Conservation (phyloP, 2,888 invertebrate genomes). For the Crossocerus cetratus region DNA sequence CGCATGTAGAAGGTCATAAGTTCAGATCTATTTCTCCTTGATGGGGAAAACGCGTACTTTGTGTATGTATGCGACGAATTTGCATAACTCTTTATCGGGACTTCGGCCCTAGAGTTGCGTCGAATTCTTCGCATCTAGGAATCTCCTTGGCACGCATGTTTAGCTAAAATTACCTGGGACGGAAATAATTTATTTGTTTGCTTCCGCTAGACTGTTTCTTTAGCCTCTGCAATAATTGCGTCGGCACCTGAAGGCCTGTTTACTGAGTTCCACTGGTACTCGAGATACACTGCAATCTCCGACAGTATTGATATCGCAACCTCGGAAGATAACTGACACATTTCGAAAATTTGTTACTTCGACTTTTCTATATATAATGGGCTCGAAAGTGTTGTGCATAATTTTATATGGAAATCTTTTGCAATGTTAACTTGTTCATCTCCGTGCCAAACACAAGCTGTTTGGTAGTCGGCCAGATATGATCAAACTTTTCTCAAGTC, state of each 20-base stretch:
- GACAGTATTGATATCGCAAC: no score
- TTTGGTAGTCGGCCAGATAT: no score
- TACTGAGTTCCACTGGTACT: slow-evolving; percentile 8
- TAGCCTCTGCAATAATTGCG: neutral
- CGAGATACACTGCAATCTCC: neutral
- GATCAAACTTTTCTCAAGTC: no score
- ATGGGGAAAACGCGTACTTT: slow-evolving; percentile 3
- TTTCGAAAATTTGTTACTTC: no score
- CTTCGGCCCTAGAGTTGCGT: neutral
- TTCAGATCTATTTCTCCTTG: slow-evolving; percentile 25
- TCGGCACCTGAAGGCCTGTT: neutral
- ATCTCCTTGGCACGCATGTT: neutral
- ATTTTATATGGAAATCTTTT: no score
- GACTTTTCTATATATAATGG: no score
- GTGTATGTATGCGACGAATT: neutral
- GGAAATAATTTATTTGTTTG: slow-evolving; percentile 19
- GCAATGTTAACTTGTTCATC: no score
- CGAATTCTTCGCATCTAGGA: neutral
- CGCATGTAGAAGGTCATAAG: slow-evolving; percentile 28
- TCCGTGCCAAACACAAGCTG: no score
- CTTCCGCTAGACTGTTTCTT: neutral
- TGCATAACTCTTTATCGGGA: neutral
- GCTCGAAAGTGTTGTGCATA: no score
- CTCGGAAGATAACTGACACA: no score
- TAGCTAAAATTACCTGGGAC: neutral